phyloP scores from a whole-genome alignment of 2,888 invertebrate species.

The Pherbina coryleti region DNA sequence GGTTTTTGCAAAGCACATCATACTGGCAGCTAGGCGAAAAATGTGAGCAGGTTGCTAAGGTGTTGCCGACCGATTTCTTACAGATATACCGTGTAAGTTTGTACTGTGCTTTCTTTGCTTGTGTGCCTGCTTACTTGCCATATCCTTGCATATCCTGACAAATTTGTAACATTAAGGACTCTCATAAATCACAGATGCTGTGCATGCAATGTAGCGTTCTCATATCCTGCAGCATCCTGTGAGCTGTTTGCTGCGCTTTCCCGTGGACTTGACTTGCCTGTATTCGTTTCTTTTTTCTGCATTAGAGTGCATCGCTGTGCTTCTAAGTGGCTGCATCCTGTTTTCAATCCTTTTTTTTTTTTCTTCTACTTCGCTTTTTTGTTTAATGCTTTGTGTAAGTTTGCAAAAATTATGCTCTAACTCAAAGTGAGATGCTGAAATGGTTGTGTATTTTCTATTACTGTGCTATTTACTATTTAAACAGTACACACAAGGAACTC shows the following conservation, averaged over 20 bases:
- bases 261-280: not conserved
- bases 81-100: not conserved
- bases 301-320: not conserved
- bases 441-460: slow-evolving; percentile 19
- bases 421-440: slow-evolving; percentile 4
- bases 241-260: not conserved
- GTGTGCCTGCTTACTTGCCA: not conserved
- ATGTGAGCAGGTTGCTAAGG: not conserved
- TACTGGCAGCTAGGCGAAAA: not conserved
- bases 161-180: slow-evolving; percentile 64
- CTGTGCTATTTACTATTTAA: slow-evolving; percentile 13
- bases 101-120: not conserved
- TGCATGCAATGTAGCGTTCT: slow-evolving; percentile 15
- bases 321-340: slow-evolving; percentile 23
- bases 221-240: slow-evolving; percentile 4
- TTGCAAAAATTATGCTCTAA: not conserved
- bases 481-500: not conserved
- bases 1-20: not conserved
- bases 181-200: slow-evolving; percentile 63
- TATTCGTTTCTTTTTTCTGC: not conserved
- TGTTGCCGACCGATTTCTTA: not conserved
- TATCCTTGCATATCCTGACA: slow-evolving; percentile 62
- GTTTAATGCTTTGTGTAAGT: not conserved
- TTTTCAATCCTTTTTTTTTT: not conserved
- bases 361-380: not conserved